These are phyloP conservation scores for Steinernema carpocapsae DNA, from an alignment of 2,888 invertebrate genomes.

Conservation along the genomic window DNA sequence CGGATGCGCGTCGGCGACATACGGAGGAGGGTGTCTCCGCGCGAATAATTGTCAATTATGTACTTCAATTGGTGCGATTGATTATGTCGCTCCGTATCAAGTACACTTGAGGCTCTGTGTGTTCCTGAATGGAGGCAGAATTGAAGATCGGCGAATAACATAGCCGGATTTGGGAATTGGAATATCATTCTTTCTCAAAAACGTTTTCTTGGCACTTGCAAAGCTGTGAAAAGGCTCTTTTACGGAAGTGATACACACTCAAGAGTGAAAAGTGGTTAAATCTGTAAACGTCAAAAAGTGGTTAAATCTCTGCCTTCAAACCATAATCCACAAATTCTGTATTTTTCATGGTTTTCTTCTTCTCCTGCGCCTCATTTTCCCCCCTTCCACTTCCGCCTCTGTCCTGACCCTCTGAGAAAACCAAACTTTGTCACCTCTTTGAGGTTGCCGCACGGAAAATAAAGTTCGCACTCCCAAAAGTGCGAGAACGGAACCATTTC, in stretches of 20 bases:
- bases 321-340: no score
- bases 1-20: constrained; percentile 20
- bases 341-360: no score
- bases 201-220: constrained; percentile 24
- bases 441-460: not conserved
- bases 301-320: no score
- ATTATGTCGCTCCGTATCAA: constrained; percentile 25
- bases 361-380: no score
- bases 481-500: not conserved
- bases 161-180: constrained; percentile 3
- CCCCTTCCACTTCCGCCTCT: no score
- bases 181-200: not conserved
- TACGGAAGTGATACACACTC: constrained; percentile 11
- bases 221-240: constrained; percentile 14
- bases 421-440: constrained; percentile 22
- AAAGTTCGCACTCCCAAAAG: not conserved
- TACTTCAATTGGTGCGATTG: constrained; percentile 31
- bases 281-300: no score
- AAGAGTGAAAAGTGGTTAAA: not conserved
- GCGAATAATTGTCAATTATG: constrained; percentile 32
- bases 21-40: constrained; percentile 1
- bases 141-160: not conserved
- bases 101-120: constrained; percentile 21
- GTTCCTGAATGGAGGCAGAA: constrained; percentile 13
- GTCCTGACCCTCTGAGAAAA: no score